Conservation (phyloP, 1,140 invertebrate species). For the Mycetomoellerius zeteki region DNA sequence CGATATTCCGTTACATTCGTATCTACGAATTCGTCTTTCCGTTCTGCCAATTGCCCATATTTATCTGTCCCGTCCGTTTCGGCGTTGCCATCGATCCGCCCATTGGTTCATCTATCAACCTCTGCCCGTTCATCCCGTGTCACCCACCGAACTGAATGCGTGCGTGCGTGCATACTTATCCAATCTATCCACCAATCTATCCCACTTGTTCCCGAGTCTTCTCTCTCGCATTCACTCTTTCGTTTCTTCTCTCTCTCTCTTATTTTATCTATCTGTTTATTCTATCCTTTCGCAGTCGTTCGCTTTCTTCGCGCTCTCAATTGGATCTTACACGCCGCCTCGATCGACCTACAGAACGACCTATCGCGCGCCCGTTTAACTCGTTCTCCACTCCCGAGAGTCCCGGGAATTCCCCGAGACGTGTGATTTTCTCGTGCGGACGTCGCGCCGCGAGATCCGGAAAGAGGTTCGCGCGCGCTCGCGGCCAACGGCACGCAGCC, state of each 20-base stretch:
- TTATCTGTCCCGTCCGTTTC: conserved; percentile 60
- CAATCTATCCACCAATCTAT: conserved; percentile 21
- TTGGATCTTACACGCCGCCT: conserved; percentile 34
- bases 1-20: conserved; percentile 35
- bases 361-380: conserved; percentile 30
- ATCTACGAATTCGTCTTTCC: conserved; percentile 55
- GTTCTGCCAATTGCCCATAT: conserved; percentile 61
- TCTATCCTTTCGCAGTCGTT: conserved; percentile 10
- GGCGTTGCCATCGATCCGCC: conserved; percentile 53
- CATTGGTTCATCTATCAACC: conserved; percentile 57
- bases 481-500: not conserved
- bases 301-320: not conserved
- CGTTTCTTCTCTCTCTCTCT: not conserved
- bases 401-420: conserved; percentile 31
- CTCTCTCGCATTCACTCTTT: not conserved
- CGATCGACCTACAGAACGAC: conserved; percentile 26
- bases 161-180: conserved; percentile 27
- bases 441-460: conserved; percentile 24
- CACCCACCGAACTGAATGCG: conserved; percentile 38
- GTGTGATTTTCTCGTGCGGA: not conserved
- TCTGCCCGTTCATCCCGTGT: conserved; percentile 41
- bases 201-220: not conserved
- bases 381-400: conserved; percentile 16
- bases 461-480: conserved; percentile 15
- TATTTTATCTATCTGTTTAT: not conserved